Evolutionary conservation across 1,140 invertebrate genomes (phyloP).

Genomic region (Chionoecetes opilio): DNA sequence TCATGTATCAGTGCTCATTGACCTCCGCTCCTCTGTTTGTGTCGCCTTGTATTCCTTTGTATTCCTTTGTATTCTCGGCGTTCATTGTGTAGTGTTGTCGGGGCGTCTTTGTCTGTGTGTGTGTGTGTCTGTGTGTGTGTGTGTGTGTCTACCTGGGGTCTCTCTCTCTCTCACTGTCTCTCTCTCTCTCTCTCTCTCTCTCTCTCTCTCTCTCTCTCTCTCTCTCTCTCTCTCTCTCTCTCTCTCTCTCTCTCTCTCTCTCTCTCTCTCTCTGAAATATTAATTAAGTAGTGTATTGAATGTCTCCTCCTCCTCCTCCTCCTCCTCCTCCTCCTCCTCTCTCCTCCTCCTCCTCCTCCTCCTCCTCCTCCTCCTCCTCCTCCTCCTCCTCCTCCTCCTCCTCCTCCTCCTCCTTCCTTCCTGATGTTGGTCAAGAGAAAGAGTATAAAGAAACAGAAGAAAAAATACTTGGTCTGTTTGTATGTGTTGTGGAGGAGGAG

Average conservation of each 20-base stretch:
- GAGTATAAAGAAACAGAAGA: background rate
- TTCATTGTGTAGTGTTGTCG: too few species aligned
- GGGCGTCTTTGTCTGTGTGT: too few species aligned
- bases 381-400: slow-evolving; percentile 3
- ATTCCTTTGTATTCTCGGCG: too few species aligned
- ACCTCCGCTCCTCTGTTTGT: too few species aligned
- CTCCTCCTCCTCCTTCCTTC: background rate
- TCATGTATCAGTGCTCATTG: too few species aligned
- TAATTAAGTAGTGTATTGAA: background rate
- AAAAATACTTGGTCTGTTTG: background rate
- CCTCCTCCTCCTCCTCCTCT: background rate
- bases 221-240: slow-evolving; percentile 8
- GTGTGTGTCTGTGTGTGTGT: too few species aligned
- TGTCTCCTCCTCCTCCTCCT: background rate
- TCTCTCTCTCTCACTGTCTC: background rate
- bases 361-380: slow-evolving; percentile 6
- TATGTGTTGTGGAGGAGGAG: background rate
- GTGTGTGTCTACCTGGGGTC: too few species aligned
- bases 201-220: slow-evolving; percentile 8
- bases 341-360: background rate
- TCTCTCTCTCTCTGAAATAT: slow-evolving; percentile 16
- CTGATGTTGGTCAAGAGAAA: background rate
- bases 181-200: background rate
- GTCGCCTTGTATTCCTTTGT: too few species aligned
- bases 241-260: slow-evolving; percentile 9